phyloP scores from a whole-genome alignment of 2,888 invertebrate species.

The Amphipyra berbera region DNA sequence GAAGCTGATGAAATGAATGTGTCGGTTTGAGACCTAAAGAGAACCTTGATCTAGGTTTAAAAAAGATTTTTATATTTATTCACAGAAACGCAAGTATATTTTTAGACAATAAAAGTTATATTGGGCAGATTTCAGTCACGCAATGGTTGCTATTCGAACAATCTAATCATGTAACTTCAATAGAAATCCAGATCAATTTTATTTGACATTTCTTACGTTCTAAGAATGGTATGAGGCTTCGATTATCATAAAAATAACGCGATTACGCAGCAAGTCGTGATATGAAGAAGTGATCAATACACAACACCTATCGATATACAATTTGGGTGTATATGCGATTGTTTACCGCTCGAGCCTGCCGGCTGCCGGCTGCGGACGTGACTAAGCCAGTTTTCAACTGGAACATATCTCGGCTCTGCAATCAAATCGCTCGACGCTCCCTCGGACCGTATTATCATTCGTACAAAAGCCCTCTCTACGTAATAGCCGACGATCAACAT shows the following conservation, averaged over 20 bases:
- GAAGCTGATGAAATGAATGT: constrained; percentile 21
- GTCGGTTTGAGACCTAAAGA: neutral
- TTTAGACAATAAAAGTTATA: constrained; percentile 37
- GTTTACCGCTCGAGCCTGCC: constrained; percentile 61
- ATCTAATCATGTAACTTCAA: constrained; percentile 47
- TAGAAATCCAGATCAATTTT: constrained; percentile 43
- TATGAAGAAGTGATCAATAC: constrained; percentile 52
- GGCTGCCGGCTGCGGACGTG: constrained; percentile 68
- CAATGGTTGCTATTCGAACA: constrained; percentile 38
- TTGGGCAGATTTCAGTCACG: constrained; percentile 45
- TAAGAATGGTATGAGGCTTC: constrained; percentile 33
- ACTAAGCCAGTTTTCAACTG: constrained; percentile 72
- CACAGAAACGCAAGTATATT: constrained; percentile 34
- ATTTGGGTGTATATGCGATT: constrained; percentile 58
- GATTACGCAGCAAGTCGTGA: constrained; percentile 41
- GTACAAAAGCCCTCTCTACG: constrained; percentile 71
- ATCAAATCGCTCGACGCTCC: constrained; percentile 60
- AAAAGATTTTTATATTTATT: neutral
- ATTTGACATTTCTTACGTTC: constrained; percentile 42
- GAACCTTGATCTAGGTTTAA: neutral
- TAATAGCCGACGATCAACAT: constrained; percentile 74
- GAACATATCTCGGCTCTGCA: constrained; percentile 68
- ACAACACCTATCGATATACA: constrained; percentile 57
- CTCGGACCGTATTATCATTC: constrained; percentile 73
- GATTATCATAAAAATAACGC: constrained; percentile 33